Base-by-base conservation (phyloP, 2,113 vertebrate genomes). In the Planiliza haematocheilus region DNA sequence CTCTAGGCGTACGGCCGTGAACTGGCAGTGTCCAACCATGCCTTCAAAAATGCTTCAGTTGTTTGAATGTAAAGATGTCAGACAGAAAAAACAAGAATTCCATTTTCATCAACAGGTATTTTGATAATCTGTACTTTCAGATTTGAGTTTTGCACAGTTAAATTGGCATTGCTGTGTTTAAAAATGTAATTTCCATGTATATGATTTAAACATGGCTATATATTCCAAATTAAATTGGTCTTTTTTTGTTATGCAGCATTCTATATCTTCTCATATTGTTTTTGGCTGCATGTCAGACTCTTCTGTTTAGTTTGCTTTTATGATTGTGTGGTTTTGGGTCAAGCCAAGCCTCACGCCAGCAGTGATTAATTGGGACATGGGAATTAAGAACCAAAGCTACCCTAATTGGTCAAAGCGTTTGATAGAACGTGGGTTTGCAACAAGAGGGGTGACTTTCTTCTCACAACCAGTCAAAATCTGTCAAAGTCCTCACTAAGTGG, bases 351-450 rank as follows among this genome's bases (percentile, higher is more conserved):
- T 77, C 72, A 56, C 71, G 50, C 51, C 61, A 17, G 86, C 89
- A 62, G 92, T 93, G 93, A 94, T 94, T 96, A 97, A 96, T 94
- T 93, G 92, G 93, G 86, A 84, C 90, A 81, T 83, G 78, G 77
- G 82, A 94, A 93, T 94, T 91, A 89, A 87, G 88, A 80, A 92
- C 88, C 91, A 93, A 92, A 90, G 89, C 87, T 89, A 89, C 93
- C 94, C 91, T 96, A 96, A 97, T 96, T 96, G 96, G 93, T 94
- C 85, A 3, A 51, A 55, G 88, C 93, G 85, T 92, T 86, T 91
- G 90, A 93, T 88, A 77, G 76, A 91, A 87, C 45, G 67, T 82
- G 84, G 88, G 88, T 93, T 91, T 88, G 85, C 87, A 88, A 86
- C 80, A 83, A 53, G 90, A 93, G 87, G 92, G 91, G 79, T 95